A percentile compares a stretch with the other conserved stretches of the same genome.
These are phyloP conservation scores for Synergus gifuensis DNA, from an alignment of 2,888 invertebrate genomes.

Conservation along the genomic window DNA sequence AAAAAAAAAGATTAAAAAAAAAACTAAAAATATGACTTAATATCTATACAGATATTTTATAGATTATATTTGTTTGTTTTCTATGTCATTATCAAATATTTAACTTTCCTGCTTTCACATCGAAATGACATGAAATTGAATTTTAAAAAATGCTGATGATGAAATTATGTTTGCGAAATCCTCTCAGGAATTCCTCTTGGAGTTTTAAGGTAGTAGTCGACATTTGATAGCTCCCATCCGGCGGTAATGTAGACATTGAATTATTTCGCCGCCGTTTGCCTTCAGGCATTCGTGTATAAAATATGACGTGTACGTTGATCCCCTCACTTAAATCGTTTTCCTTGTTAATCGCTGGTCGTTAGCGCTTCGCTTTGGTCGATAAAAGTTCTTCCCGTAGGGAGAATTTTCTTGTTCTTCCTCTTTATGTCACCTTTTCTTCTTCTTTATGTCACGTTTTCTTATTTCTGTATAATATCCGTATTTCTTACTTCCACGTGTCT, in stretches of 20 bases:
- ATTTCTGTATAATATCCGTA: not conserved
- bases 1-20: not conserved
- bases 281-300: conserved; percentile 39
- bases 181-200: conserved; percentile 12
- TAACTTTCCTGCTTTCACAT: not conserved
- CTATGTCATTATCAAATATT: not conserved
- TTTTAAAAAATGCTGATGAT: not conserved
- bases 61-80: not conserved
- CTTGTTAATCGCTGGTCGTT: conserved; percentile 13
- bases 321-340: not conserved
- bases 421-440: conserved; percentile 5
- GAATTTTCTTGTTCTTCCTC: not conserved
- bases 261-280: conserved; percentile 32
- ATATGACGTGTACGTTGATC: conserved; percentile 35
- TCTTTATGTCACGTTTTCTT: not conserved
- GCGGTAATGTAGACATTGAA: conserved; percentile 31
- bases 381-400: not conserved
- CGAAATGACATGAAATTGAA: not conserved
- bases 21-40: not conserved
- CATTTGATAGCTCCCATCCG: conserved; percentile 35
- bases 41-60: not conserved
- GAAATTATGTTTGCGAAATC: conserved; percentile 32
- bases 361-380: not conserved
- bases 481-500: not conserved
- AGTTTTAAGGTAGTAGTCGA: conserved; percentile 33